Evolutionary conservation across 1,140 invertebrate species (phyloP), one percentile per base, ranked within the genome.

Genomic region (Pogonomyrmex barbatus): DNA sequence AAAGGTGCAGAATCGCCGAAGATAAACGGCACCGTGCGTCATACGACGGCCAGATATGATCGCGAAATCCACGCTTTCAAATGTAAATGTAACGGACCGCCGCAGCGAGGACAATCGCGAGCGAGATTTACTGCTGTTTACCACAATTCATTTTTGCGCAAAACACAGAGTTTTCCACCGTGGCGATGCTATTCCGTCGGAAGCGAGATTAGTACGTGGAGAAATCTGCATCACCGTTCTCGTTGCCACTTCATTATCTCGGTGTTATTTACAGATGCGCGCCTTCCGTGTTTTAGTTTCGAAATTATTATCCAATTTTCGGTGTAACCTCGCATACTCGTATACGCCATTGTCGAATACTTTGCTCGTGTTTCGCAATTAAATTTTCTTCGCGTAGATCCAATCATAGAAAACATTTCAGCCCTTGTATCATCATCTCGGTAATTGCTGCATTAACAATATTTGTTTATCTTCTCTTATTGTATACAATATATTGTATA

Each of bases 51-150:
- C 87, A 75, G 62, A 76, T 89, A 89, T 88, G 82, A 82, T 89
- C 67, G 82, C 52, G 47, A 60, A 54, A 82, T 89, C 75, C 62
- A 14, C 62, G 83, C 88, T 89, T 89, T 89, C 88, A 75, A 76
- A 89, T 89, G 87, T 84, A 89, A 89, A 89, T 89, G 83, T 70
- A 77, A 89, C 82, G 78, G 58, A 71, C 62, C 75, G 47, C 39
- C 50, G 50, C 45, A 33, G 14, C 83, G 60, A 30, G 88, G 17
- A 89, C 88, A 89, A 89, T 89, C 75, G 88, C 60, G 54, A 42
- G 68, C 68, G 68, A 83, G 68, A 89, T 89, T 89, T 89, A 89
- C 84, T 77, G 76, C 50, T 85, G 62, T 89, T 89, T 89, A 89
- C 83, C 83, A 63, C 85, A 86, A 89, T 89, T 89, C 89, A 89